Evolutionary conservation across 1,140 invertebrate genomes (phyloP).

Genomic region (Halictus rubicundus): DNA sequence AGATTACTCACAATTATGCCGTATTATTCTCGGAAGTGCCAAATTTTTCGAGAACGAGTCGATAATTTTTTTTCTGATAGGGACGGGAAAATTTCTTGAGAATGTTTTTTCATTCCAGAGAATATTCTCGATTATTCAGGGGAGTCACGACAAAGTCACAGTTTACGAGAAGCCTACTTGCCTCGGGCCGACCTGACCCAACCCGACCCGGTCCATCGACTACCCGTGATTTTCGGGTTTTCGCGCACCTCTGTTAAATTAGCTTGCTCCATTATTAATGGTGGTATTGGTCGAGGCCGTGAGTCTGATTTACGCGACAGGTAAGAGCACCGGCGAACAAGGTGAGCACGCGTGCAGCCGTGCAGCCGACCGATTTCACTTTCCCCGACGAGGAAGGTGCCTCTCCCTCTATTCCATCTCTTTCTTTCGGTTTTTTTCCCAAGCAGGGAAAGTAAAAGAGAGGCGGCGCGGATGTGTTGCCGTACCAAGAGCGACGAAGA

Average conservation of each 20-base stretch:
- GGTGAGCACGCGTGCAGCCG: conserved; percentile 59
- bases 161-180: too few relatives aligned
- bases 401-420: conserved; percentile 51
- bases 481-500: conserved; percentile 6
- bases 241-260: conserved; percentile 23
- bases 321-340: conserved; percentile 43
- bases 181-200: too few relatives aligned
- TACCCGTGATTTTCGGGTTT: too few relatives aligned
- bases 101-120: too few relatives aligned
- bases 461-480: conserved; percentile 17
- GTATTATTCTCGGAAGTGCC: too few relatives aligned
- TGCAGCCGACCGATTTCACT: conserved; percentile 65
- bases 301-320: conserved; percentile 58
- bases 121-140: too few relatives aligned
- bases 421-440: conserved; percentile 32
- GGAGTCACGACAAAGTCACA: too few relatives aligned
- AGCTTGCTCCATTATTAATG: conserved; percentile 49
- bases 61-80: too few relatives aligned
- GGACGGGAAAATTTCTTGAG: too few relatives aligned
- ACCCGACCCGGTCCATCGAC: too few relatives aligned
- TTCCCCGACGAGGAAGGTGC: conserved; percentile 57
- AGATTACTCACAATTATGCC: too few relatives aligned
- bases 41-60: too few relatives aligned
- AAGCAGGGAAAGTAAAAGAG: conserved; percentile 61
- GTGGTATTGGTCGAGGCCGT: conserved; percentile 33